Evolutionary conservation across 2,888 invertebrate genomes (phyloP).

Genomic region (Philonicus albiceps): DNA sequence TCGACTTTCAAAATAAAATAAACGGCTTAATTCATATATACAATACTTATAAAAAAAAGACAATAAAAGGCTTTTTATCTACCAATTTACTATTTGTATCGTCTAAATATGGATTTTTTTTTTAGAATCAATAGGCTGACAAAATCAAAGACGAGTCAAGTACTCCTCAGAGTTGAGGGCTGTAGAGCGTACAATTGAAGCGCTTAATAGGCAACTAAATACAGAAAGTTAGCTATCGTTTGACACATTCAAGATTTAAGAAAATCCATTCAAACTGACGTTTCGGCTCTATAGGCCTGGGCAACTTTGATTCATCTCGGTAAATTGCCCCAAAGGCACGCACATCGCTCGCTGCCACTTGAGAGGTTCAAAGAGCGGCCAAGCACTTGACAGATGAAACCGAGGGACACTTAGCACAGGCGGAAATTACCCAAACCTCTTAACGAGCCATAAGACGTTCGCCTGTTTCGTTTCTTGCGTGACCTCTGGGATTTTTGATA

Average conservation of each 20-base stretch:
- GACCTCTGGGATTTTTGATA: constrained; percentile 12
- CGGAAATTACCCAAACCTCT: constrained; percentile 36
- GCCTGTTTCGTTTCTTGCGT: constrained; percentile 3
- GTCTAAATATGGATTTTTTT: background rate
- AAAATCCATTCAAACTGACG: background rate
- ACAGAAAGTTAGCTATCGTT: background rate
- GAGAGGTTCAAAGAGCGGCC: constrained; percentile 23
- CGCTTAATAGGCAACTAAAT: background rate
- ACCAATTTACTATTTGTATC: background rate
- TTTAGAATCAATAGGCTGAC: background rate
- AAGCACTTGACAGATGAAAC: constrained; percentile 36
- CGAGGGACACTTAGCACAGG: constrained; percentile 29
- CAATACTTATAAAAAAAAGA: background rate
- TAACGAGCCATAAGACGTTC: constrained; percentile 28
- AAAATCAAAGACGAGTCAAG: background rate
- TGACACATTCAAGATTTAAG: background rate
- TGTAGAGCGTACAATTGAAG: background rate
- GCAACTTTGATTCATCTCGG: background rate
- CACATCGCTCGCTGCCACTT: constrained; percentile 30
- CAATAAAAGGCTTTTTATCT: background rate
- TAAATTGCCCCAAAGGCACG: constrained; percentile 31
- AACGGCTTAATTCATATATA: too few species aligned
- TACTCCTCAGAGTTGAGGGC: background rate
- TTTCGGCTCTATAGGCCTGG: background rate
- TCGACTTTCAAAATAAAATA: too few species aligned